Evolutionary conservation across 64 coral and sea anemone species (phyloP).

Genomic region (Acropora yongei): DNA sequence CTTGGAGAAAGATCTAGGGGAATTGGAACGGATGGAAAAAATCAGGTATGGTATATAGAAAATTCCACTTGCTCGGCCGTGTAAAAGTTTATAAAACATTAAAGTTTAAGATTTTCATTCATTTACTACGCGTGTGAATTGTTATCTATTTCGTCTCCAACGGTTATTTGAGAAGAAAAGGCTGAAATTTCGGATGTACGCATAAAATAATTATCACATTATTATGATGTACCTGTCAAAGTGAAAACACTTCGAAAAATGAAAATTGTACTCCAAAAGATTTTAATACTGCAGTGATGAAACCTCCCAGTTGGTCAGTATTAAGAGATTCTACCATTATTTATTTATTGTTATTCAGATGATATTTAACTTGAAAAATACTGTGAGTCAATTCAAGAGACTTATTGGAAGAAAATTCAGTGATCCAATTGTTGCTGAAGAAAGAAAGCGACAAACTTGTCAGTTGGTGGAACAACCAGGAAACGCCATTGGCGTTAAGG

Average conservation of each 20-base stretch:
- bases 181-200: not conserved
- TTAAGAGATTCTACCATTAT: not conserved
- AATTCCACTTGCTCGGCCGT: not conserved
- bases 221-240: not conserved
- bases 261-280: not conserved
- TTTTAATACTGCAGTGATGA: not conserved
- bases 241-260: not conserved
- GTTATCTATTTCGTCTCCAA: too few species aligned
- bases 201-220: too few species aligned
- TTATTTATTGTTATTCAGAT: slow-evolving; percentile 59
- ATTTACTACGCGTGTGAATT: too few species aligned
- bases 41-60: slow-evolving; percentile 86
- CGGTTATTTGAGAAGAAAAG: too few species aligned
- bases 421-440: slow-evolving; percentile 84
- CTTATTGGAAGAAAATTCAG: slow-evolving; percentile 90
- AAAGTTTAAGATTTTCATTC: too few species aligned
- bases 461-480: slow-evolving; percentile 73
- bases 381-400: slow-evolving; percentile 91
- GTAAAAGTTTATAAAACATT: too few species aligned
- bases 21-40: slow-evolving; percentile 88
- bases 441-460: slow-evolving; percentile 70
- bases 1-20: slow-evolving; percentile 85
- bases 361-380: slow-evolving; percentile 91
- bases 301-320: too few species aligned
- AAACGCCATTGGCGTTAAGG: slow-evolving; percentile 87